Evolutionary conservation across 1,140 invertebrate species (phyloP).

Genomic region (Marisa cornuarietis): DNA sequence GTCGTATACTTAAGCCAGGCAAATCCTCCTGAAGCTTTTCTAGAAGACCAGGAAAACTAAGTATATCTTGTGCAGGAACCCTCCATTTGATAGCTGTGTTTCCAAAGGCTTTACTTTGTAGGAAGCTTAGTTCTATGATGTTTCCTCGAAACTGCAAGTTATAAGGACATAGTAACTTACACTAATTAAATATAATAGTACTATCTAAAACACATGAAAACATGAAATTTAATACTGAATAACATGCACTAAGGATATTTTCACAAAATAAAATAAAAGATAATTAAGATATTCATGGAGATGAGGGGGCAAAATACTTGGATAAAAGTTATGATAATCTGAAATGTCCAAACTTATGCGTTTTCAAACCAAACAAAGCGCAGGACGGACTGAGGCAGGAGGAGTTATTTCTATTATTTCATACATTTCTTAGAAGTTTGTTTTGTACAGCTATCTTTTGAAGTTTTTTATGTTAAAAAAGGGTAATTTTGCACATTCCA

Average conservation of each 20-base stretch:
- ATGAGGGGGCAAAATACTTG: background rate
- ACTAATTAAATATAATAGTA: too few relatives aligned
- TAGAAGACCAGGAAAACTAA: conserved; percentile 30
- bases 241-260: background rate
- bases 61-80: conserved; percentile 17
- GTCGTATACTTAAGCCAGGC: conserved; percentile 39
- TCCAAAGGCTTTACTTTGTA: conserved; percentile 23
- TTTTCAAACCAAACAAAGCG: too few relatives aligned
- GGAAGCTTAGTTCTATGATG: conserved; percentile 38
- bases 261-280: background rate
- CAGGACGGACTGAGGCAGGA: too few relatives aligned
- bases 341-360: too few relatives aligned
- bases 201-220: background rate
- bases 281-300: background rate
- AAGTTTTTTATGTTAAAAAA: too few relatives aligned
- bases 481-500: too few relatives aligned
- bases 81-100: conserved; percentile 19
- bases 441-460: too few relatives aligned
- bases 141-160: conserved; percentile 31
- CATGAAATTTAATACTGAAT: background rate
- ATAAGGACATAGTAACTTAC: too few relatives aligned
- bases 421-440: too few relatives aligned
- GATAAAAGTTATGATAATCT: background rate
- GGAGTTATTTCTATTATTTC: too few relatives aligned
- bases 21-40: conserved; percentile 30